phyloP scores from a whole-genome alignment of 2,113 vertebrate genomes.

The Cryptomyrus ogoouensis region DNA sequence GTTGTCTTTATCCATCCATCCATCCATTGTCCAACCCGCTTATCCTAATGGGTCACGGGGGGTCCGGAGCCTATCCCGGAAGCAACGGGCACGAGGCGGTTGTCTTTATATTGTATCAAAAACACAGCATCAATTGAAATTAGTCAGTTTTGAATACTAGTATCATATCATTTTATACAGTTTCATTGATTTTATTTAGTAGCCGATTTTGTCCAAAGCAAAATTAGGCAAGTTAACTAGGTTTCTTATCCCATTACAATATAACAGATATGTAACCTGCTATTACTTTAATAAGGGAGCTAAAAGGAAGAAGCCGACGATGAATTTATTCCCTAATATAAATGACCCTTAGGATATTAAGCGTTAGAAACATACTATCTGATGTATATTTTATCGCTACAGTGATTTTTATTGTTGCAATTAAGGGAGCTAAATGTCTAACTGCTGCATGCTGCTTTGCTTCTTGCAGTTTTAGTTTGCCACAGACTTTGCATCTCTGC shows the following conservation, averaged over 20 bases:
- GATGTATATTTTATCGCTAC: conserved; percentile 55
- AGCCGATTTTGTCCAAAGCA: neutral
- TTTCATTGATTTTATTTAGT: neutral
- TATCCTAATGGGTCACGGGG: no score
- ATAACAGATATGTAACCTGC: neutral
- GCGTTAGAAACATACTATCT: conserved; percentile 62
- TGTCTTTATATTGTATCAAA: neutral
- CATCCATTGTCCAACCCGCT: no score
- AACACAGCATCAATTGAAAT: neutral
- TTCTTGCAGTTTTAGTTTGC: conserved; percentile 30
- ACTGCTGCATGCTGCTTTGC: conserved; percentile 49
- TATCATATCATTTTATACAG: neutral
- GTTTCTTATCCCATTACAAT: neutral
- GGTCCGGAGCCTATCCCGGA: no score
- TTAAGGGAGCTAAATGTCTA: conserved; percentile 57
- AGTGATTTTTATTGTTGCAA: conserved; percentile 60
- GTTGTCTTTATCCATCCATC: neutral
- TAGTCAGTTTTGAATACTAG: neutral
- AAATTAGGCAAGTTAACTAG: neutral
- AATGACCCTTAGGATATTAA: conserved; percentile 55
- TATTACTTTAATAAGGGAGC: neutral
- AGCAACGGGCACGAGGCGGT: no score
- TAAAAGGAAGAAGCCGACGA: conserved; percentile 25
- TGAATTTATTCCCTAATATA: conserved; percentile 20
- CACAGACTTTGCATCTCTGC: neutral